Percentiles rank a stretch among this genome's conserved stretches.
phyloP scores from a whole-genome alignment of 2,113 vertebrate genomes.

The Alosa alosa region DNA sequence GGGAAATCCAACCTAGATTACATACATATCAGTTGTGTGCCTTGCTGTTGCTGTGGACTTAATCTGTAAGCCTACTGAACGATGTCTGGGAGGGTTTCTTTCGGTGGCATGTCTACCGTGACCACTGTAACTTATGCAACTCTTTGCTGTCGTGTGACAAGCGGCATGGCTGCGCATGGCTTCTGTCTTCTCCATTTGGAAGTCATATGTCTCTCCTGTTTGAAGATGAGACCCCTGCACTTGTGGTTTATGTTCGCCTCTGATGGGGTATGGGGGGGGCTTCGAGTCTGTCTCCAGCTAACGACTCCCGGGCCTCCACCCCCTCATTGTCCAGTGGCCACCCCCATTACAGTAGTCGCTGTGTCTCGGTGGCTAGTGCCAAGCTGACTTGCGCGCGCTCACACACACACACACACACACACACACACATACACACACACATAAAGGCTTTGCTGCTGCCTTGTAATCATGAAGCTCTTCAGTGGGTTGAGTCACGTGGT shows the following conservation, averaged over 20 bases:
- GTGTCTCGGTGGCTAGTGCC: conserved; percentile 59
- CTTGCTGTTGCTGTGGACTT: neutral
- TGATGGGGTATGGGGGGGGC: conserved; percentile 59
- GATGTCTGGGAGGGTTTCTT: conserved; percentile 20
- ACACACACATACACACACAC: conserved; percentile 38
- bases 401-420: conserved; percentile 11
- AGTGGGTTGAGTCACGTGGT: conserved; percentile 65
- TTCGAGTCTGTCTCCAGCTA: conserved; percentile 51
- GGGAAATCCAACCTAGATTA: neutral
- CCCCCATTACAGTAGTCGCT: conserved; percentile 45
- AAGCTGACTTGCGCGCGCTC: conserved; percentile 47
- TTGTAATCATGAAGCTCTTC: conserved; percentile 73
- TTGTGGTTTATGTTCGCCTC: conserved; percentile 73
- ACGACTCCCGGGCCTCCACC: conserved; percentile 34
- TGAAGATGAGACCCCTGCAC: conserved; percentile 73
- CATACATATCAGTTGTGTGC: neutral
- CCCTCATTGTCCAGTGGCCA: conserved; percentile 40
- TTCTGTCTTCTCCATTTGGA: conserved; percentile 72
- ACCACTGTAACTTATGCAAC: neutral
- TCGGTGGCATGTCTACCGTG: conserved; percentile 37
- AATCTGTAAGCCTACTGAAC: neutral
- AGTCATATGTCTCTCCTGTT: conserved; percentile 60
- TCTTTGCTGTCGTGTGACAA: neutral
- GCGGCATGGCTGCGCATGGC: conserved; percentile 46
- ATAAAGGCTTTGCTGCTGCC: conserved; percentile 65